Conservation (phyloP, 2,113 vertebrate genomes). For the Pholis gunnellus region DNA sequence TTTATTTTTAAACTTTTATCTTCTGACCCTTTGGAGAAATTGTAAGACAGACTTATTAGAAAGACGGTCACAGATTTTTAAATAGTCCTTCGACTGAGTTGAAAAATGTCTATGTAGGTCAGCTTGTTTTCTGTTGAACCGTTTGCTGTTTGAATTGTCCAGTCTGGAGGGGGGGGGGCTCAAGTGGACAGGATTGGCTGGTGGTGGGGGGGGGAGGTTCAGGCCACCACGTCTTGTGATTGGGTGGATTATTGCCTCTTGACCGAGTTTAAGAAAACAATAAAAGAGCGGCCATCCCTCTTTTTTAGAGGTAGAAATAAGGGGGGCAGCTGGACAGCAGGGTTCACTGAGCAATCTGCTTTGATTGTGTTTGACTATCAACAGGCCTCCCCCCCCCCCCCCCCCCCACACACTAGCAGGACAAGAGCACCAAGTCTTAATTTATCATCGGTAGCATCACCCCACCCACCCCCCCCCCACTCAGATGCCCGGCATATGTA, state of each 20-base stretch:
- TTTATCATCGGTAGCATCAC: slow-evolving; percentile 22
- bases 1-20: slow-evolving; percentile 2
- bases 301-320: slow-evolving; percentile 19
- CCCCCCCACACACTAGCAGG: slow-evolving; percentile 20
- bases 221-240: slow-evolving; percentile 40
- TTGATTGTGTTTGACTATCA: slow-evolving; percentile 70
- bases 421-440: slow-evolving; percentile 23
- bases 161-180: slow-evolving; percentile 10
- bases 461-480: background rate
- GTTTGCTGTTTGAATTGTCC: slow-evolving; percentile 42
- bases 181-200: slow-evolving; percentile 51
- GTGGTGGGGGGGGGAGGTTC: slow-evolving; percentile 19
- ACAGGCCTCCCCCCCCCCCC: slow-evolving; percentile 33
- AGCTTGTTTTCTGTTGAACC: slow-evolving; percentile 25
- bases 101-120: slow-evolving; percentile 44
- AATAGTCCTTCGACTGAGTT: background rate
- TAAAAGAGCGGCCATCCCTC: slow-evolving; percentile 8
- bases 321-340: slow-evolving; percentile 34
- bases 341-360: slow-evolving; percentile 72
- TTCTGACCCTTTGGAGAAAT: background rate
- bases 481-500: slow-evolving; percentile 23
- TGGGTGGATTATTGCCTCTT: slow-evolving; percentile 67
- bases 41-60: background rate
- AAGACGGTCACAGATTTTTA: slow-evolving; percentile 9
- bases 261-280: slow-evolving; percentile 58